These are phyloP conservation scores for Perca fluviatilis DNA, from an alignment of 2,113 vertebrate species.

Conservation along the genomic window DNA sequence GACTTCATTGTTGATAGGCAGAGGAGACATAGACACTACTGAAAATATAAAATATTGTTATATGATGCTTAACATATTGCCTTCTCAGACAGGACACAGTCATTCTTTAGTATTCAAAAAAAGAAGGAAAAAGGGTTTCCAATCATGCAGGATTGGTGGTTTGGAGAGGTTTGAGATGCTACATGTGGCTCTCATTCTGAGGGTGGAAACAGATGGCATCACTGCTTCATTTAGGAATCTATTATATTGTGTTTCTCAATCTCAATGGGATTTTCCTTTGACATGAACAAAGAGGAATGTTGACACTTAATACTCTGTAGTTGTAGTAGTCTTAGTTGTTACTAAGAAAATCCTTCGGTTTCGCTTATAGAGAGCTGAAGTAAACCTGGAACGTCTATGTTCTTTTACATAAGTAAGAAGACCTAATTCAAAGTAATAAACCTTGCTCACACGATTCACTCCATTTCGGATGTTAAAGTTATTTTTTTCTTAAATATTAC, in stretches of 20 bases:
- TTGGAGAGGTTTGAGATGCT: constrained; percentile 60
- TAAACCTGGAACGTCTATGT: background rate
- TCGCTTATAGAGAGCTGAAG: background rate
- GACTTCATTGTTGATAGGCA: constrained; percentile 62
- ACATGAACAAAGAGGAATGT: constrained; percentile 34
- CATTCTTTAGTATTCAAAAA: constrained; percentile 14
- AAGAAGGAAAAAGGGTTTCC: constrained; percentile 53
- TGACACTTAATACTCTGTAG: constrained; percentile 8
- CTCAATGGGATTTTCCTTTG: constrained; percentile 40
- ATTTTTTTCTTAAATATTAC: background rate
- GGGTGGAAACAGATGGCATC: constrained; percentile 66
- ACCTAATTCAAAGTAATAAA: background rate
- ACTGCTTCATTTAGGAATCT: constrained; percentile 55
- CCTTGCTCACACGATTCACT: background rate
- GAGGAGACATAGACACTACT: constrained; percentile 45
- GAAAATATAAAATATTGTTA: constrained; percentile 32
- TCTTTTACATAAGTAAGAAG: background rate
- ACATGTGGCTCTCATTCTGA: constrained; percentile 75
- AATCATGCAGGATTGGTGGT: constrained; percentile 49
- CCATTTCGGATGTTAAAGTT: background rate
- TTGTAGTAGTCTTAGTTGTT: too few relatives aligned
- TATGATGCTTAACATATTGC: constrained; percentile 32
- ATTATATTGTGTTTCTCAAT: constrained; percentile 41
- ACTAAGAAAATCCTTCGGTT: constrained; percentile 8
- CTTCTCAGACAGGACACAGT: constrained; percentile 7